phyloP scores from a whole-genome alignment of 2,888 invertebrate species.

The Pasiphila rectangulata region DNA sequence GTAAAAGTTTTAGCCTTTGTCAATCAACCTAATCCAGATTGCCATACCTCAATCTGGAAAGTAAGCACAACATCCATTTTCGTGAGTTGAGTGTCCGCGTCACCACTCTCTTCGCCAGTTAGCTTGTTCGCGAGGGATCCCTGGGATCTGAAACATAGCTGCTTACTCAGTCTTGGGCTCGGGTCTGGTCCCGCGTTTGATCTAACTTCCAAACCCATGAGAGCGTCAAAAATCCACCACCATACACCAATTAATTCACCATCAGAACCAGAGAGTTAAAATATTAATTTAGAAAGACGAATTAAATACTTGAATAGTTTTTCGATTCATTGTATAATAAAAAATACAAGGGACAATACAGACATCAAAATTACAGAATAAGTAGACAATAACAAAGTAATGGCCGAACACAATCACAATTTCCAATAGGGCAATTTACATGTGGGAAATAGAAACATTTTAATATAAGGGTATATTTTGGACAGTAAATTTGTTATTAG shows the following conservation, averaged over 20 bases:
- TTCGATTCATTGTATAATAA: not conserved
- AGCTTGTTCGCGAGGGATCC: conserved; percentile 93
- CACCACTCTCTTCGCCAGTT: conserved; percentile 97
- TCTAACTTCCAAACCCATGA: conserved; percentile 47
- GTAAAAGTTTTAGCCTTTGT: too few relatives aligned
- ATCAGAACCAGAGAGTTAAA: not conserved
- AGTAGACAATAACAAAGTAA: conserved; percentile 5
- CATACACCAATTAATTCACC: conserved; percentile 30
- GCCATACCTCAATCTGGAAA: conserved; percentile 94
- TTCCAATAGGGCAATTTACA: not conserved
- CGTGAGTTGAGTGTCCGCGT: conserved; percentile 96
- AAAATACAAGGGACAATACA: not conserved
- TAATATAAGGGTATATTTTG: not conserved
- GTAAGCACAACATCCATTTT: conserved; percentile 99
- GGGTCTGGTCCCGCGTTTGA: conserved; percentile 78
- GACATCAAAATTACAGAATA: not conserved
- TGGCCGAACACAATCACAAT: conserved; percentile 1
- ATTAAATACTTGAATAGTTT: not conserved
- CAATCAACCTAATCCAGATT: conserved; percentile 1
- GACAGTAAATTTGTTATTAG: conserved; percentile 31
- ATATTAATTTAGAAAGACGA: not conserved
- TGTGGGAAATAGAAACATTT: not conserved
- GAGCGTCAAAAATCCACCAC: conserved; percentile 40
- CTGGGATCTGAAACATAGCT: conserved; percentile 89
- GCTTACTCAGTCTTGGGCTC: conserved; percentile 82